These are phyloP conservation scores for Sebastes schlegelii DNA, from an alignment of 2,113 vertebrate genomes.

Conservation along the genomic window DNA sequence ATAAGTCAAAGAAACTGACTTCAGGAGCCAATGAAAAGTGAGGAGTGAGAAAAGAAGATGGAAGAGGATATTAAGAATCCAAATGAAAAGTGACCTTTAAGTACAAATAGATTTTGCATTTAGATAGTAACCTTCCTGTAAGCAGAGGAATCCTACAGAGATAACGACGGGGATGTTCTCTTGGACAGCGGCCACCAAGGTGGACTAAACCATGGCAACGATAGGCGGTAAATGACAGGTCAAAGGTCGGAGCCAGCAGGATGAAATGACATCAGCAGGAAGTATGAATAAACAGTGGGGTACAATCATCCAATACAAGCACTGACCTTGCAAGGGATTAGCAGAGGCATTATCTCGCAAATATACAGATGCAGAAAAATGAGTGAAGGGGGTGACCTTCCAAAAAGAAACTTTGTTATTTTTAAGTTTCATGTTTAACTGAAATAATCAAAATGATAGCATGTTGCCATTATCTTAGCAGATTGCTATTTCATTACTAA, in stretches of 20 bases:
- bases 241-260: slow-evolving; percentile 71
- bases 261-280: slow-evolving; percentile 83
- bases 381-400: slow-evolving; percentile 70
- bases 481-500: background rate
- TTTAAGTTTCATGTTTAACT: slow-evolving; percentile 27
- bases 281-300: slow-evolving; percentile 83
- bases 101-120: slow-evolving; percentile 75
- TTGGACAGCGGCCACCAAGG: slow-evolving; percentile 53
- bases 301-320: slow-evolving; percentile 78
- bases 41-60: slow-evolving; percentile 19
- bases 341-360: slow-evolving; percentile 70
- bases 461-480: background rate
- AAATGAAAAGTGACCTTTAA: slow-evolving; percentile 77
- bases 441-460: background rate
- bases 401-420: slow-evolving; percentile 60
- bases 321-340: slow-evolving; percentile 82
- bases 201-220: slow-evolving; percentile 58
- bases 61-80: slow-evolving; percentile 51
- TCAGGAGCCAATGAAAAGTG: slow-evolving; percentile 29
- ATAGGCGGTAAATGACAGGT: slow-evolving; percentile 81
- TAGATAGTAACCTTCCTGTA: slow-evolving; percentile 72
- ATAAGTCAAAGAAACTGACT: slow-evolving; percentile 21
- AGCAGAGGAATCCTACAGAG: slow-evolving; percentile 67
- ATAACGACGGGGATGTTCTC: slow-evolving; percentile 73
- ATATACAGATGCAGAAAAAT: slow-evolving; percentile 78